Percentiles rank a stretch among this genome's conserved stretches.
phyloP scores from a whole-genome alignment of 2,113 vertebrate species.

The Varanus komodoensis region DNA sequence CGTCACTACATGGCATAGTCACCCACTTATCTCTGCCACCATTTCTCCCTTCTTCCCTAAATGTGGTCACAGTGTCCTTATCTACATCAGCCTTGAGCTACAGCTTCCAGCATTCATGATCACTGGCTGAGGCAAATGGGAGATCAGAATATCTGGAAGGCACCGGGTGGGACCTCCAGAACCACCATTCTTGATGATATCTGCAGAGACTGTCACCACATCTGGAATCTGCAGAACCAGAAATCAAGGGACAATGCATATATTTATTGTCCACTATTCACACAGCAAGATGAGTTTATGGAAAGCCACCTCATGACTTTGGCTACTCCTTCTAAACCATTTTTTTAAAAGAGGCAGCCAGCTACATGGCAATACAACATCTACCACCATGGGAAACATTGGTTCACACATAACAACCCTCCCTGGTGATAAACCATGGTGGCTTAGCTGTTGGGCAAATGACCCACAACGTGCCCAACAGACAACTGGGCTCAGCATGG shows the following conservation, averaged over 20 bases:
- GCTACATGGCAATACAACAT: not conserved
- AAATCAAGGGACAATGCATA: not conserved
- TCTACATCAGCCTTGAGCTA: not conserved
- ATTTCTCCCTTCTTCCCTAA: not conserved
- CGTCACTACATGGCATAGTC: not conserved
- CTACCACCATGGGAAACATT: too few relatives aligned
- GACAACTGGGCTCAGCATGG: too few relatives aligned
- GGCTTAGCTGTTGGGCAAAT: too few relatives aligned
- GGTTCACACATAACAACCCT: too few relatives aligned
- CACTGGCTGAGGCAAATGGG: not conserved
- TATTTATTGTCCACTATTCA: not conserved
- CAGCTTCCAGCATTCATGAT: not conserved
- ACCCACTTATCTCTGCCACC: not conserved
- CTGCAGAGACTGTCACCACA: not conserved
- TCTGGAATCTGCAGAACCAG: not conserved
- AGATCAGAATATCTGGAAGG: not conserved
- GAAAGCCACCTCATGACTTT: not conserved
- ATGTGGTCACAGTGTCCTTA: too few relatives aligned
- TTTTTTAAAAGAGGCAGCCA: not conserved
- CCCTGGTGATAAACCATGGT: too few relatives aligned
- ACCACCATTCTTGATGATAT: not conserved
- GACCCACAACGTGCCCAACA: too few relatives aligned
- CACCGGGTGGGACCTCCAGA: too few relatives aligned
- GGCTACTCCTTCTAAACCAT: not conserved
- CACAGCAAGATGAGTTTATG: too few relatives aligned